Base-by-base conservation (phyloP, 2,113 vertebrate species). In the Thinocorus orbignyianus region DNA sequence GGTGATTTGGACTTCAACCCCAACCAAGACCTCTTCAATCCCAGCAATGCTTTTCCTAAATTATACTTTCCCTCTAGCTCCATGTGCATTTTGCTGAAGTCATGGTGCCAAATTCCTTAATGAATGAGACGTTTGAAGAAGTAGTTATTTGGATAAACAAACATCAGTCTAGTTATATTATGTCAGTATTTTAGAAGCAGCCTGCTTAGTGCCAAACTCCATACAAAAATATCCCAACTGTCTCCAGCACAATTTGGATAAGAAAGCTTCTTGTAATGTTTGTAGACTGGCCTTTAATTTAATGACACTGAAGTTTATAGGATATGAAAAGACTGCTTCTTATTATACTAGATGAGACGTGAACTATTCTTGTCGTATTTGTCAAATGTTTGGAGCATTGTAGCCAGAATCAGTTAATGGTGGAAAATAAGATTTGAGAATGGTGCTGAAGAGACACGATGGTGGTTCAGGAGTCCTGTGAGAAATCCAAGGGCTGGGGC, bases 301-400 rank as follows among this genome's bases (percentile, higher is more conserved):
- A 71, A 92, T 78, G 90, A 93, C 88, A 94, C 39, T 81, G 39
- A 87, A 44, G 41, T 68, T 93, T 74, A 96, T 87, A 61, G 55
- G 60, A 48, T 91, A 89, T 84, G 93, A 92, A 87, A 92, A 87
- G 48, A 41, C n/a, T 65, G 31, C 60, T 73, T 52, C 68, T 57
- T 82, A 66, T 52, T 93, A 19, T 0, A 33, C 51, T 58, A 65
- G 68, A 93, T 91, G 84, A 92, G 77, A 94, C 51, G 28, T 42
- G 91, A 95, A 83, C 46, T 52, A 41, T n/a, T 95, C 73, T 77
- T 35, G 42, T 74, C 88, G 25, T 51, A 66, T 87, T 89, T 91
- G 77, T 92, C 91, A 93, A 49, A 70, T 6, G 62, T 46, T 69
- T 42, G 41, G 31, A 66, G 22, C 13, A 54, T 15, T 46, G 46